phyloP scores from a whole-genome alignment of 2,797 vertebrate genomes.

The Vultur gryphus region DNA sequence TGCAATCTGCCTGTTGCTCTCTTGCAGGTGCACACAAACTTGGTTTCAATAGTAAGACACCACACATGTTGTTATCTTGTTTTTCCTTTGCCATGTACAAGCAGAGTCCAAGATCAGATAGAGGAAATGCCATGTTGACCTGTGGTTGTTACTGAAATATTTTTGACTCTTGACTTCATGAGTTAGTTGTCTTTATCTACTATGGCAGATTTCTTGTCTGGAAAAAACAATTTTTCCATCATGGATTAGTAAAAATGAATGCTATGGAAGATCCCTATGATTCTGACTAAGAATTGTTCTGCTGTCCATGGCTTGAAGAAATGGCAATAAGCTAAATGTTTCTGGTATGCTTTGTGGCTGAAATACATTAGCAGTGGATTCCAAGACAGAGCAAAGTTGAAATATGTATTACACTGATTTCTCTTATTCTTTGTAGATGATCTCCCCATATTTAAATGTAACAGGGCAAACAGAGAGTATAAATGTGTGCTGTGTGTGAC shows the following conservation, averaged over 20 bases:
- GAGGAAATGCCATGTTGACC: not conserved
- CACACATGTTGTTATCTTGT: not conserved
- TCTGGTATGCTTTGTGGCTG: not conserved
- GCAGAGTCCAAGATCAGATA: not conserved
- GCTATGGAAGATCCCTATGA: not conserved
- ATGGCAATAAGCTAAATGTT: not conserved
- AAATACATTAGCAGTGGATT: not conserved
- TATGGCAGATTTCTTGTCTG: not conserved
- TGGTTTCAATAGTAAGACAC: not conserved
- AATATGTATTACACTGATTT: not conserved
- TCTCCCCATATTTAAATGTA: not conserved
- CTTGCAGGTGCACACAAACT: not conserved
- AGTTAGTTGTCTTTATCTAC: not conserved
- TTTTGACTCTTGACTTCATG: not conserved
- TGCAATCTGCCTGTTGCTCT: not conserved
- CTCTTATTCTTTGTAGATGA: not conserved
- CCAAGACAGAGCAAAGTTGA: not conserved
- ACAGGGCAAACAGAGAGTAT: not conserved
- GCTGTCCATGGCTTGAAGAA: not conserved
- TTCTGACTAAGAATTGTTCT: not conserved
- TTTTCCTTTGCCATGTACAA: not conserved
- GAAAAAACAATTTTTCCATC: not conserved
- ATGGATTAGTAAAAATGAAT: not conserved
- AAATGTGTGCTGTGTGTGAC: not conserved
- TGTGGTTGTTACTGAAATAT: not conserved